Evolutionary conservation across 2,888 invertebrate species (phyloP).

Genomic region (Cephonodes hylas): DNA sequence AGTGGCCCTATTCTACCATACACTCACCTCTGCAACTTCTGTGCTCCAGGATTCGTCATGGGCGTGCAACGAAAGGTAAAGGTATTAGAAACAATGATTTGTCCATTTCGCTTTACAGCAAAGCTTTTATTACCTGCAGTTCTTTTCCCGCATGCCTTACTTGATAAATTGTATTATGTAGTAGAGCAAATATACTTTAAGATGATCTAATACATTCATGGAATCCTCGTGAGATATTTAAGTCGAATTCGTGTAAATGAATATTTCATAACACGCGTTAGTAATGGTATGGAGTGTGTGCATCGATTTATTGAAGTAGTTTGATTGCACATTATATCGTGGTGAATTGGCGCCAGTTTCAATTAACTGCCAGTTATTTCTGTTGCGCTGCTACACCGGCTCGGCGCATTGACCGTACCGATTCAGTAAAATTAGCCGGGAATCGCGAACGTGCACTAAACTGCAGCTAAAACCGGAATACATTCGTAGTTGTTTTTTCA

Average conservation of each 20-base stretch:
- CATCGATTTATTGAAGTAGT: constrained; percentile 47
- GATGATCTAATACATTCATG: not conserved
- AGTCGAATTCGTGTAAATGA: constrained; percentile 1
- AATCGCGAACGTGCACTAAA: constrained; percentile 53
- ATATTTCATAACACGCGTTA: constrained; percentile 12
- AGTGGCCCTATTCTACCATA: too few species aligned
- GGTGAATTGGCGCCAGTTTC: constrained; percentile 57
- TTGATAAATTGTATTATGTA: not conserved
- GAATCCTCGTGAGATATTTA: not conserved
- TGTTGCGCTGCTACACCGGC: constrained; percentile 41
- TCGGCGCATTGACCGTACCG: constrained; percentile 67
- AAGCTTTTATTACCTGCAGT: too few species aligned
- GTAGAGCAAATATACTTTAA: too few species aligned
- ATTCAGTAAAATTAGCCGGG: constrained; percentile 64
- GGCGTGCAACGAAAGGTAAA: too few species aligned
- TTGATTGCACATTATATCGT: constrained; percentile 55
- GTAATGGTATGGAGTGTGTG: constrained; percentile 16
- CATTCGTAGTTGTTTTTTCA: constrained; percentile 38
- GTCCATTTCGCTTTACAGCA: too few species aligned
- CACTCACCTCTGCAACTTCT: too few species aligned
- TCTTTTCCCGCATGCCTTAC: too few species aligned
- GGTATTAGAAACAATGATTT: too few species aligned
- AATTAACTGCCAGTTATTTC: constrained; percentile 68
- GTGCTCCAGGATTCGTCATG: too few species aligned
- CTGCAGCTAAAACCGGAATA: constrained; percentile 59